Percentiles rank a stretch among this genome's conserved stretches.
phyloP scores from a whole-genome alignment of 2,113 vertebrate genomes.

The Labeo catla region DNA sequence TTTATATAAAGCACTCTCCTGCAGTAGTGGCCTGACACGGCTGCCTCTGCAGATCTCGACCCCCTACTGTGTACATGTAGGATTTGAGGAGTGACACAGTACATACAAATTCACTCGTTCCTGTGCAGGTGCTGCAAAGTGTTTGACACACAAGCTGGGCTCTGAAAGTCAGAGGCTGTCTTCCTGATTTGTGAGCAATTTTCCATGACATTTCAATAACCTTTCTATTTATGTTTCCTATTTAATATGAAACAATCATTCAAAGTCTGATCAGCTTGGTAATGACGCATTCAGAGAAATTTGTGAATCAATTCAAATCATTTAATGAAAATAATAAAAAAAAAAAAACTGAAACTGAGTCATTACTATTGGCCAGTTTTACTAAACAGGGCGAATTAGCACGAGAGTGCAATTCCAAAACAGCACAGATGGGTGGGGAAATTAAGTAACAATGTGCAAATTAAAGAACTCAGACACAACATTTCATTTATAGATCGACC shows the following conservation, averaged over 20 bases:
- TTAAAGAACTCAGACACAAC: too few species aligned
- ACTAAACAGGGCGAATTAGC: too few species aligned
- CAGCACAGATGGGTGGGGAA: too few species aligned
- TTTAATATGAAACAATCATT: background rate
- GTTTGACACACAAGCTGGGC: background rate
- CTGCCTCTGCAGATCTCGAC: conserved; percentile 7
- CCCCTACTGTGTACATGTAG: conserved; percentile 6
- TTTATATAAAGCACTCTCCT: conserved; percentile 35
- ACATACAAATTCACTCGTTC: conserved; percentile 26
- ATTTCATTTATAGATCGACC: too few species aligned
- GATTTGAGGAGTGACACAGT: conserved; percentile 6
- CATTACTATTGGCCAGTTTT: background rate
- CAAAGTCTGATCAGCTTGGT: background rate
- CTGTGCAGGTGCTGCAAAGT: background rate
- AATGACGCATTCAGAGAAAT: background rate
- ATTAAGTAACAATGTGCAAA: too few species aligned
- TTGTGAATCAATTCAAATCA: background rate
- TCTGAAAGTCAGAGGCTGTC: background rate
- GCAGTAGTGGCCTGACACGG: conserved; percentile 21
- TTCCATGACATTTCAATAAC: background rate
- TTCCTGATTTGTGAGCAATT: background rate
- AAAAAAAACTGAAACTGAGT: background rate
- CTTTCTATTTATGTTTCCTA: background rate
- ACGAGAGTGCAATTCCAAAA: too few species aligned
- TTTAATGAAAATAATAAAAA: background rate